A percentile compares a stretch with the other conserved stretches of the same genome.
Conservation (phyloP, 2,113 vertebrate species). For the Myocastor coypus region DNA sequence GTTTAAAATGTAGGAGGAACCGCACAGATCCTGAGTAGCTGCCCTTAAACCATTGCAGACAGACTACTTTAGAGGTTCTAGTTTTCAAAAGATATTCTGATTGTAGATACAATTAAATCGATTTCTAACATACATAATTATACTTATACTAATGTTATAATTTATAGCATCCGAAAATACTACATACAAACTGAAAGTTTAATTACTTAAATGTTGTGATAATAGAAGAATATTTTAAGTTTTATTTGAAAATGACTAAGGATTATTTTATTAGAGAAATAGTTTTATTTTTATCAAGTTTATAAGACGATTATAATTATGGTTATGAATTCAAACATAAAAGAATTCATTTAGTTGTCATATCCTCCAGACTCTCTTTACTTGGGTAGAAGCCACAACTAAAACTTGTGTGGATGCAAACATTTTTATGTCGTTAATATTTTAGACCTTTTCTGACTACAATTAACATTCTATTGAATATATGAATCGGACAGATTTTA, state of each 20-base stretch:
- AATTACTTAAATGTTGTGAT: constrained; percentile 1
- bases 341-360: background rate
- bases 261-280: constrained; percentile 14
- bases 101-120: background rate
- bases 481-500: background rate
- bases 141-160: constrained; percentile 8
- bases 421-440: background rate
- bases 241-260: constrained; percentile 37
- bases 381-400: background rate
- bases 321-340: background rate
- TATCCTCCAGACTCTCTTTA: background rate
- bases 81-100: background rate
- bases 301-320: background rate
- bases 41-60: background rate
- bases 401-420: background rate
- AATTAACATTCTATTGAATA: background rate
- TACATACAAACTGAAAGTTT: background rate
- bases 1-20: constrained; percentile 32
- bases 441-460: background rate
- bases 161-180: constrained; percentile 23
- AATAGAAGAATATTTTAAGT: background rate
- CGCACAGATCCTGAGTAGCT: background rate
- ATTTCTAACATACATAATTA: background rate
- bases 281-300: background rate
- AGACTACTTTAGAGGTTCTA: background rate